Conservation (phyloP, 2,113 vertebrate genomes). For the Seriola rivoliana region DNA sequence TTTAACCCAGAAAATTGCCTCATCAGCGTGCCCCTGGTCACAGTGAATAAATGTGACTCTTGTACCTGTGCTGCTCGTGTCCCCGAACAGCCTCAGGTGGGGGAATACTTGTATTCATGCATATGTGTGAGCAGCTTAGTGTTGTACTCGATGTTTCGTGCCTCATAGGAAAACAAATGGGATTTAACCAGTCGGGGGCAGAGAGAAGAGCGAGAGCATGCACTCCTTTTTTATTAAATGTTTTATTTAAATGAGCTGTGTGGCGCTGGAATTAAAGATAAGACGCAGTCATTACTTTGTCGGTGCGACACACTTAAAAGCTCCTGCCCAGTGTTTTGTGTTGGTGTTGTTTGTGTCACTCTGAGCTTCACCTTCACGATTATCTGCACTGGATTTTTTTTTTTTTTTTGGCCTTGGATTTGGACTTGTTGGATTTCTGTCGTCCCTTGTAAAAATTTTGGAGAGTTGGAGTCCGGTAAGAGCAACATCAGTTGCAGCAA, state of each 20-base stretch:
- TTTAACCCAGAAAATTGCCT: neutral
- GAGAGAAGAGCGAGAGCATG: neutral
- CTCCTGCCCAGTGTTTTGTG: neutral
- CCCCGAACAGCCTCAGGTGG: constrained; percentile 31
- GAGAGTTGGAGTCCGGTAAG: too few relatives aligned
- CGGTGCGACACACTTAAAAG: neutral
- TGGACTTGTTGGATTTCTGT: too few relatives aligned
- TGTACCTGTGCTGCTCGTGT: constrained; percentile 11
- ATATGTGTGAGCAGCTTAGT: neutral
- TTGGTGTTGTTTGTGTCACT: too few relatives aligned
- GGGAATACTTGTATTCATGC: neutral
- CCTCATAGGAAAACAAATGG: constrained; percentile 40
- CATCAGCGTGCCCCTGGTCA: neutral
- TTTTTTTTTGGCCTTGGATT: too few relatives aligned
- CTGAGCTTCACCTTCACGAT: too few relatives aligned
- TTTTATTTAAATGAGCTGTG: constrained; percentile 57
- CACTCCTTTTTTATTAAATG: constrained; percentile 30
- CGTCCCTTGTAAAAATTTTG: too few relatives aligned
- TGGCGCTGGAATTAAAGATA: constrained; percentile 40
- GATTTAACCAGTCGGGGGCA: constrained; percentile 18
- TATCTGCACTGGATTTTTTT: too few relatives aligned
- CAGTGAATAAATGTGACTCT: neutral
- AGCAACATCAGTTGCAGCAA: too few relatives aligned
- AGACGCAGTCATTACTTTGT: constrained; percentile 24
- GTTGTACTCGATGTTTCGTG: constrained; percentile 15